Evolutionary conservation across 2,113 vertebrate species (phyloP).

Genomic region (Caretta caretta): DNA sequence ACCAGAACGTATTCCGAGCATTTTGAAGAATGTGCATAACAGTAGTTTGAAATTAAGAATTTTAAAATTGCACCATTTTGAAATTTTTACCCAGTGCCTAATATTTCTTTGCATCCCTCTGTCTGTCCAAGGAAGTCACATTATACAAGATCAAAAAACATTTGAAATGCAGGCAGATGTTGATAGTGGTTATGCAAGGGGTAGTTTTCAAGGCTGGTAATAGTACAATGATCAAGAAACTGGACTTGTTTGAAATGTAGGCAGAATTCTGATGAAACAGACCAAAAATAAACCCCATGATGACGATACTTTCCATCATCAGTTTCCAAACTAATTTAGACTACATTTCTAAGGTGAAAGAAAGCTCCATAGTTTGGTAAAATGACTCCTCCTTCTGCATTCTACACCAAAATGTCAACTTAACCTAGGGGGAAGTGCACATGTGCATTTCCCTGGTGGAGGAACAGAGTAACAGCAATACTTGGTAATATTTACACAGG

Average conservation of each 20-base stretch:
- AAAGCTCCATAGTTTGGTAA: background rate
- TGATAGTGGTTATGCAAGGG: background rate
- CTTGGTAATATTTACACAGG: background rate
- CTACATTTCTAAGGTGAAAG: background rate
- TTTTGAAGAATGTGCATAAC: background rate
- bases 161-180: background rate
- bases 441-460: background rate
- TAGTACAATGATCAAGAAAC: background rate
- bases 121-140: background rate
- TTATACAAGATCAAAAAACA: background rate
- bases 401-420: accelerated
- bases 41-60: background rate
- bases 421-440: background rate
- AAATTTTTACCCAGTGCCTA: background rate
- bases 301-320: background rate
- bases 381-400: background rate
- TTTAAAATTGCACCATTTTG: background rate
- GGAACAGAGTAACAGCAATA: background rate
- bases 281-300: background rate
- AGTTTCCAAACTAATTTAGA: background rate
- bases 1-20: background rate
- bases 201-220: background rate
- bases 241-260: background rate
- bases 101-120: background rate
- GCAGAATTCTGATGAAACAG: background rate